A percentile compares a stretch with the other conserved stretches of the same genome.
phyloP scores from a whole-genome alignment of 2,888 invertebrate genomes.

The Drosophila differens region DNA sequence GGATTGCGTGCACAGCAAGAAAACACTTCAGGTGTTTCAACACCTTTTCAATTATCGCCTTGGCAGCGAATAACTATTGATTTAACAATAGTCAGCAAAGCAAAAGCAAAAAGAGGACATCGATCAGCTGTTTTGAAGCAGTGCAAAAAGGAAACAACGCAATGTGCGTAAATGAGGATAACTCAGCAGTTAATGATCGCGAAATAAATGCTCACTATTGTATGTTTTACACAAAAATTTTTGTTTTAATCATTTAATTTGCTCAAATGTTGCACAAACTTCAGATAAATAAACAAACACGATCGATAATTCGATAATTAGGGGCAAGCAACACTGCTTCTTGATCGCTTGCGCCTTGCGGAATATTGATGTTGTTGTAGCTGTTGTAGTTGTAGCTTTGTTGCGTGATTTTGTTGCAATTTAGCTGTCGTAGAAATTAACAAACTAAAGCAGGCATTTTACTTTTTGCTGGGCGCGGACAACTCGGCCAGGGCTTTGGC shows the following conservation, averaged over 20 bases:
- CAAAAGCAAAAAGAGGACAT: conserved; percentile 3
- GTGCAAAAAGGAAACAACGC: not conserved
- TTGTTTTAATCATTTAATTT: conserved; percentile 66
- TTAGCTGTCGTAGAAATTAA: conserved; percentile 34
- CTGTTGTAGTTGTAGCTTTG: conserved; percentile 30
- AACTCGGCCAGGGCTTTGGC: conserved; percentile 74
- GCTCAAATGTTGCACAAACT: conserved; percentile 59
- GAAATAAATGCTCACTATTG: conserved; percentile 3
- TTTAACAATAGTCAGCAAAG: conserved; percentile 50
- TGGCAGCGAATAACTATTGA: conserved; percentile 62
- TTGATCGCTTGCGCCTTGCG: conserved; percentile 31
- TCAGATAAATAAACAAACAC: conserved; percentile 55
- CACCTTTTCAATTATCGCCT: conserved; percentile 65
- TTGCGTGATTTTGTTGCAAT: conserved; percentile 30
- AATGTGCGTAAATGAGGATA: not conserved
- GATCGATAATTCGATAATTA: conserved; percentile 58
- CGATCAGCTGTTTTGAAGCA: conserved; percentile 29
- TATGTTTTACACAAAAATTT: conserved; percentile 60
- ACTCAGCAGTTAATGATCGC: not conserved
- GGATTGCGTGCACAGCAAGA: conserved; percentile 39
- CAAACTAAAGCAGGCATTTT: conserved; percentile 51
- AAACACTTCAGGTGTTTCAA: conserved; percentile 67
- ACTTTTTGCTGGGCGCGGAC: conserved; percentile 59
- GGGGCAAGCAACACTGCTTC: conserved; percentile 46
- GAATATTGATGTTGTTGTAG: conserved; percentile 49